Evolutionary conservation across 1,140 invertebrate species (phyloP).

Genomic region (Dendroctonus valens): DNA sequence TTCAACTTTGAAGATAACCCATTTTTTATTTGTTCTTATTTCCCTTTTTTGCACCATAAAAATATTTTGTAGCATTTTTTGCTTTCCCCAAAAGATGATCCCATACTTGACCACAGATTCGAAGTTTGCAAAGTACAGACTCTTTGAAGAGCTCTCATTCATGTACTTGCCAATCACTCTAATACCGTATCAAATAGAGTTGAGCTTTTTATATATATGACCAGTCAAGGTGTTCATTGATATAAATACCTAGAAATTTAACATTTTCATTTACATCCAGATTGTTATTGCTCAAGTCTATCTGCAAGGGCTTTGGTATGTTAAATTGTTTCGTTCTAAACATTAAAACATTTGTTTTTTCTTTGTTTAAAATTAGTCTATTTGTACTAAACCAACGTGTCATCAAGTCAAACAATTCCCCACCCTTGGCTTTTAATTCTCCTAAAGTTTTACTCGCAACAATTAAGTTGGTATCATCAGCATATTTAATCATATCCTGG

Average conservation of each 20-base stretch:
- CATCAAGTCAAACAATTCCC: neutral
- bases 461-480: neutral
- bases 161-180: conserved; percentile 1
- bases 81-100: too few relatives aligned
- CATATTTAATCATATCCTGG: conserved; percentile 1
- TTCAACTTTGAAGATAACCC: too few relatives aligned
- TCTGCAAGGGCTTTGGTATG: neutral
- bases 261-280: too few relatives aligned
- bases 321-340: too few relatives aligned
- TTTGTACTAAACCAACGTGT: neutral
- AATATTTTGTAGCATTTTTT: neutral
- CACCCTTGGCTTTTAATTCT: neutral
- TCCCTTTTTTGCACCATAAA: too few relatives aligned
- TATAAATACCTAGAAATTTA: too few relatives aligned
- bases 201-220: neutral
- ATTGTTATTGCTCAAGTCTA: neutral
- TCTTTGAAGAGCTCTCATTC: neutral
- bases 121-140: neutral
- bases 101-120: neutral
- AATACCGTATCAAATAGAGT: neutral
- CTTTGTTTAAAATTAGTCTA: neutral
- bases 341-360: neutral
- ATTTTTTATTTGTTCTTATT: too few relatives aligned
- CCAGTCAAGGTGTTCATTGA: neutral
- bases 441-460: neutral